A percentile compares a stretch with the other conserved stretches of the same genome.
Conservation (phyloP, 2,797 vertebrate species). For the Lutjanus argentimaculatus region DNA sequence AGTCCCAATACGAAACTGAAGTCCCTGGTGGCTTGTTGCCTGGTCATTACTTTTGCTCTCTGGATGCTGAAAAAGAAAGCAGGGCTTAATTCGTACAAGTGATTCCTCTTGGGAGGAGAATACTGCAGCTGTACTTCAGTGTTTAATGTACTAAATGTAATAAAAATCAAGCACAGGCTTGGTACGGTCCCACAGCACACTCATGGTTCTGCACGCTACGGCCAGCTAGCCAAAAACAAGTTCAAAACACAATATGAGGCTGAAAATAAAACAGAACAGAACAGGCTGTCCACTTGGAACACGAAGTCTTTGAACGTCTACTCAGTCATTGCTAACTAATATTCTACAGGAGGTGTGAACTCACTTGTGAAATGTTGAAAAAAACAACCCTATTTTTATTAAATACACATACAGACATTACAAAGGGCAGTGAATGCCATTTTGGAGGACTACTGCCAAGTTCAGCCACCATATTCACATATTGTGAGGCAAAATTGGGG, state of each 20-base stretch:
- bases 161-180: slow-evolving; percentile 42
- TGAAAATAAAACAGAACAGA: slow-evolving; percentile 5
- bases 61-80: slow-evolving; percentile 28
- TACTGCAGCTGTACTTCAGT: slow-evolving; percentile 33
- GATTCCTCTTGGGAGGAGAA: slow-evolving; percentile 30
- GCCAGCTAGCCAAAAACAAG: slow-evolving; percentile 8
- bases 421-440: not conserved
- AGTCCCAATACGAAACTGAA: slow-evolving; percentile 22
- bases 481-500: not conserved
- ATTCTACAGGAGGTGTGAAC: not conserved
- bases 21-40: slow-evolving; percentile 28
- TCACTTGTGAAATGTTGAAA: not conserved
- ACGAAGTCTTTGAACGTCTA: not conserved
- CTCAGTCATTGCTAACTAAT: not conserved
- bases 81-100: slow-evolving; percentile 30
- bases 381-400: too few species aligned
- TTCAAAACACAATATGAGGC: slow-evolving; percentile 13
- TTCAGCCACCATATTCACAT: not conserved
- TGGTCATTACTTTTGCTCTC: slow-evolving; percentile 27
- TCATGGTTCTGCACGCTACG: slow-evolving; percentile 40
- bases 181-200: slow-evolving; percentile 6
- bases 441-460: not conserved
- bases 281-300: not conserved
- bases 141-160: slow-evolving; percentile 41
- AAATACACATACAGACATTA: not conserved